phyloP scores from a whole-genome alignment of 2,888 invertebrate species.

The Epinotia ramella region DNA sequence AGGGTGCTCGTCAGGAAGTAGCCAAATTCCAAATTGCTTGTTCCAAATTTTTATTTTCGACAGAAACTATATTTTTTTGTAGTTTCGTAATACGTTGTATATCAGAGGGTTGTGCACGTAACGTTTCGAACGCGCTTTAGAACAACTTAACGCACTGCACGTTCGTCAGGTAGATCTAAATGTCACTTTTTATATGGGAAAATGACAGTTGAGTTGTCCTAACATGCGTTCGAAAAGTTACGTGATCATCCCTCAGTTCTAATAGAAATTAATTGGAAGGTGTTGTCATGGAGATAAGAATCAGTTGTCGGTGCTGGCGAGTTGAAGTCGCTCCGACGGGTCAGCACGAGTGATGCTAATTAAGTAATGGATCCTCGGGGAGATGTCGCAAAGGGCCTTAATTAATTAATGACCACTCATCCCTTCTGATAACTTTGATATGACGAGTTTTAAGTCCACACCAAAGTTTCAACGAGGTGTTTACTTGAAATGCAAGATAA shows the following conservation, averaged over 20 bases:
- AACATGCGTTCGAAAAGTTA: too few relatives aligned
- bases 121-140: too few relatives aligned
- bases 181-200: background rate
- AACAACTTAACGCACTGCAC: too few relatives aligned
- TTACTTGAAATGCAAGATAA: constrained; percentile 25
- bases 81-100: too few relatives aligned
- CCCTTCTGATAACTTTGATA: constrained; percentile 70
- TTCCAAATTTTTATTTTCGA: too few relatives aligned
- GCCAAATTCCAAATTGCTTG: too few relatives aligned
- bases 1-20: too few relatives aligned
- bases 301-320: background rate
- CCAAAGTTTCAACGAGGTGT: constrained; percentile 21
- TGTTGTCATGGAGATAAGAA: constrained; percentile 5
- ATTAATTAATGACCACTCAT: constrained; percentile 83
- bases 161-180: background rate
- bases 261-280: constrained; percentile 6
- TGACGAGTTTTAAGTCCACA: constrained; percentile 62
- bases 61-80: too few relatives aligned
- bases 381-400: constrained; percentile 78
- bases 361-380: constrained; percentile 80
- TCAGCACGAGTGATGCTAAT: constrained; percentile 72
- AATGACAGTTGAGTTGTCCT: background rate
- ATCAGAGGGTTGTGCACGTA: background rate
- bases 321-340: constrained; percentile 20
- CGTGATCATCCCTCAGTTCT: background rate